Conservation (phyloP, 1,140 invertebrate species). For the Manduca sexta region DNA sequence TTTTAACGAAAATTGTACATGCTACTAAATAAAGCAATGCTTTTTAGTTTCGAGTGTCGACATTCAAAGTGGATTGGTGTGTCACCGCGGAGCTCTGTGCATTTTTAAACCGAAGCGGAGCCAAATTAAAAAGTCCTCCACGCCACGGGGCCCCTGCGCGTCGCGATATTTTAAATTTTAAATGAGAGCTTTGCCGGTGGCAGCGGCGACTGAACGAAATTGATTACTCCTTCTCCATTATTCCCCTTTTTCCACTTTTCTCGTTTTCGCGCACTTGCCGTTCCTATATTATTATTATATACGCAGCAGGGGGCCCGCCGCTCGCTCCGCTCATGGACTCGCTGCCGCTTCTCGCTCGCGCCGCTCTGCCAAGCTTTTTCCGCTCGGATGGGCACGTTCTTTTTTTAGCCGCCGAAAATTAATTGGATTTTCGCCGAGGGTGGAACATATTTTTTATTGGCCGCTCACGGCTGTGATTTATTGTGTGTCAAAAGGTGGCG, state of each 20-base stretch:
- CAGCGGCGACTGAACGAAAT: conserved; percentile 68
- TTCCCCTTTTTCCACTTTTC: conserved; percentile 70
- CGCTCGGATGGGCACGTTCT: conserved; percentile 51
- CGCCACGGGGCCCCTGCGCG: conserved; percentile 37
- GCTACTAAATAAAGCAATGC: conserved; percentile 15
- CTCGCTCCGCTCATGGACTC: conserved; percentile 15
- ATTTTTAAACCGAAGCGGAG: conserved; percentile 64
- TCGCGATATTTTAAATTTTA: conserved; percentile 70
- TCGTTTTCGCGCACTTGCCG: conserved; percentile 51
- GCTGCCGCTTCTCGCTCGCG: conserved; percentile 22
- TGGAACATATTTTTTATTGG: conserved; percentile 72
- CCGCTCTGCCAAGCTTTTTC: conserved; percentile 38
- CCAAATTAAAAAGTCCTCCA: conserved; percentile 71
- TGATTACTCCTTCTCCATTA: conserved; percentile 71
- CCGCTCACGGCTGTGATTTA: conserved; percentile 67
- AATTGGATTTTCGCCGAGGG: conserved; percentile 71
- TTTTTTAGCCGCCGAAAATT: conserved; percentile 70
- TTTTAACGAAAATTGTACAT: conserved; percentile 6
- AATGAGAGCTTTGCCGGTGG: conserved; percentile 63
- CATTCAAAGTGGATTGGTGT: conserved; percentile 65
- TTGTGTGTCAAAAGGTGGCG: conserved; percentile 70
- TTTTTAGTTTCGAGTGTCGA: conserved; percentile 28
- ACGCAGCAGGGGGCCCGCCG: conserved; percentile 11
- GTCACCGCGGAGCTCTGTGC: conserved; percentile 62
- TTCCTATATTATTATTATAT: conserved; percentile 63